phyloP scores from a whole-genome alignment of 1,140 invertebrate species.

The Potamilus streckersoni region DNA sequence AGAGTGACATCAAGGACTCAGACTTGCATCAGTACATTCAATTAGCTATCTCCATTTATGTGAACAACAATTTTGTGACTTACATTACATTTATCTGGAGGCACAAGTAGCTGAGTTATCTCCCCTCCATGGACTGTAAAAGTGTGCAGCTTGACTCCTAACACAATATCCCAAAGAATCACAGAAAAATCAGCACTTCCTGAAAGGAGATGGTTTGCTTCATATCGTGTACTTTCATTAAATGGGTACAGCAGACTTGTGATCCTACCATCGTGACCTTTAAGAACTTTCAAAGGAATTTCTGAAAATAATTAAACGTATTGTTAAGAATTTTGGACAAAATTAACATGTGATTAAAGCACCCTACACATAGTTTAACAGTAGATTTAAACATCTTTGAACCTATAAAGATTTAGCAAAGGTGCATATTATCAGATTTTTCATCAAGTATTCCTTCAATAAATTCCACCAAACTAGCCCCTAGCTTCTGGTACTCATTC shows the following conservation, averaged over 20 bases:
- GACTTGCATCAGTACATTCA: too few relatives aligned
- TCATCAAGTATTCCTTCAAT: too few relatives aligned
- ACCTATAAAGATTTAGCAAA: too few relatives aligned
- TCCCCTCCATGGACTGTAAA: conserved; percentile 95
- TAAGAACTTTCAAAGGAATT: conserved; percentile 88
- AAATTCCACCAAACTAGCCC: too few relatives aligned
- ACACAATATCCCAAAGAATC: conserved; percentile 96
- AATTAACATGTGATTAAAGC: too few relatives aligned
- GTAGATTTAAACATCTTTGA: too few relatives aligned
- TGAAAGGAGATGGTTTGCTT: conserved; percentile 84
- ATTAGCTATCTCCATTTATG: too few relatives aligned
- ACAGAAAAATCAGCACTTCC: conserved; percentile 98
- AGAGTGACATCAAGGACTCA: background rate
- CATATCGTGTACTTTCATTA: conserved; percentile 91
- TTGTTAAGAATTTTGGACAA: background rate
- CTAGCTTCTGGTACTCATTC: too few relatives aligned
- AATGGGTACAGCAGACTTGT: conserved; percentile 97
- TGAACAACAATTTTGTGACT: conserved; percentile 32
- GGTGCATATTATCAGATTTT: too few relatives aligned
- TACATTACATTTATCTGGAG: conserved; percentile 84
- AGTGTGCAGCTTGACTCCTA: conserved; percentile 88
- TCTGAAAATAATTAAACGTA: conserved; percentile 71
- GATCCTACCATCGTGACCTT: conserved; percentile 92
- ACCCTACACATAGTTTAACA: too few relatives aligned
- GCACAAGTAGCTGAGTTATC: conserved; percentile 89